These are phyloP conservation scores for Tetranychus truncatus DNA, from an alignment of 2,888 invertebrate species.

Conservation along the genomic window DNA sequence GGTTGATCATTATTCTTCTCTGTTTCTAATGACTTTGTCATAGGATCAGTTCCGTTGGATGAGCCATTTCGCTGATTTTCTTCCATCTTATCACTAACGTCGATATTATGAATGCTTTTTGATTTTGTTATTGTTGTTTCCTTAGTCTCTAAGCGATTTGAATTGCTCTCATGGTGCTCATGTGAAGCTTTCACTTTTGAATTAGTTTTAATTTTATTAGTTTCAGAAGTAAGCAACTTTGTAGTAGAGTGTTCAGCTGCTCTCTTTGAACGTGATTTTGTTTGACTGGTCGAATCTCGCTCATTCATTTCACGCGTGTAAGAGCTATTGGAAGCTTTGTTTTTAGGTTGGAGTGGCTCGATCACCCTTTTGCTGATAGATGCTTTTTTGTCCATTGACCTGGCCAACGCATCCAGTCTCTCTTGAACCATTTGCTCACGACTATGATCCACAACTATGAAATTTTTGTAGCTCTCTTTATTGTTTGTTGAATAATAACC, in stretches of 20 bases:
- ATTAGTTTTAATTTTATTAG: too few species aligned
- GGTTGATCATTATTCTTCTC: too few species aligned
- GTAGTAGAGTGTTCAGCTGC: neutral
- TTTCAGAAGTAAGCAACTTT: too few species aligned
- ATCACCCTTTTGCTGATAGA: neutral
- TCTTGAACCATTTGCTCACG: constrained; percentile 7
- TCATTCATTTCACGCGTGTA: neutral
- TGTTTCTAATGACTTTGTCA: too few species aligned
- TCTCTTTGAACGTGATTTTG: neutral
- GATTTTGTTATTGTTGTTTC: too few species aligned
- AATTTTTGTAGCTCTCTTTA: constrained; percentile 20
- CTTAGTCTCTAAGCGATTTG: too few species aligned
- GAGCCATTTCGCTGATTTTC: too few species aligned
- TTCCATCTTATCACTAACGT: too few species aligned
- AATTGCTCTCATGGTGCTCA: too few species aligned
- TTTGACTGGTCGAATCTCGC: neutral
- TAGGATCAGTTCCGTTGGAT: too few species aligned
- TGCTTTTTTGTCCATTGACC: neutral
- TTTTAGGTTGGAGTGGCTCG: neutral
- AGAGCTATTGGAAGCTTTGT: neutral
- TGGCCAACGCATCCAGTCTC: neutral
- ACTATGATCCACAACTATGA: constrained; percentile 17
- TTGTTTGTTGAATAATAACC: constrained; percentile 19
- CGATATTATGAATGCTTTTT: too few species aligned
- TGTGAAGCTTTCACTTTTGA: too few species aligned